Conservation (phyloP, 1,140 invertebrate species). For the Ridgeia piscesae region DNA sequence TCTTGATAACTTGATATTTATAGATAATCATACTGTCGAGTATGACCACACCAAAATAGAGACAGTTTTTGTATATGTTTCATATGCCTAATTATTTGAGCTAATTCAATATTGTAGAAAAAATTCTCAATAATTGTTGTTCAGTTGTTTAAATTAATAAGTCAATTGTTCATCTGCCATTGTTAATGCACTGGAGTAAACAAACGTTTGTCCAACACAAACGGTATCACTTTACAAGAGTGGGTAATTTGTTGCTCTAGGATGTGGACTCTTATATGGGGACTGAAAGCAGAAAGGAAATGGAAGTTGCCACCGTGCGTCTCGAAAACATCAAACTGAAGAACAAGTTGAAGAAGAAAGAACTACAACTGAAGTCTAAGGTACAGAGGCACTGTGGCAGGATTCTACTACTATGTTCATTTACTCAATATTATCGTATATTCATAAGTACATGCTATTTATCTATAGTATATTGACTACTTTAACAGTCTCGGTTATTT, state of each 20-base stretch:
- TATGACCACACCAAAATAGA: too few relatives aligned
- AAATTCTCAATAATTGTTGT: too few relatives aligned
- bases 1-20: too few relatives aligned
- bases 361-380: conserved; percentile 56
- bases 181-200: too few relatives aligned
- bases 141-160: too few relatives aligned
- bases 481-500: background rate
- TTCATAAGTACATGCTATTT: background rate
- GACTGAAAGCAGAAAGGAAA: conserved; percentile 49
- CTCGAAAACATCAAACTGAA: conserved; percentile 58
- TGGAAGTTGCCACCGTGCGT: conserved; percentile 52
- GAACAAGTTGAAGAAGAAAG: conserved; percentile 57
- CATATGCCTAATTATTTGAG: conserved; percentile 9
- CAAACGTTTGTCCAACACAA: background rate
- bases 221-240: background rate
- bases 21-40: too few relatives aligned
- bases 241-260: conserved; percentile 34
- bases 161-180: too few relatives aligned
- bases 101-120: background rate
- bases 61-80: background rate
- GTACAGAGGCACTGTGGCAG: conserved; percentile 26
- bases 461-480: too few relatives aligned
- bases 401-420: background rate
- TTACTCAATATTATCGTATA: background rate
- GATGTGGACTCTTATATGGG: conserved; percentile 52